Conservation (phyloP, 1,140 invertebrate genomes). For the Drosophila lacteicornis region DNA sequence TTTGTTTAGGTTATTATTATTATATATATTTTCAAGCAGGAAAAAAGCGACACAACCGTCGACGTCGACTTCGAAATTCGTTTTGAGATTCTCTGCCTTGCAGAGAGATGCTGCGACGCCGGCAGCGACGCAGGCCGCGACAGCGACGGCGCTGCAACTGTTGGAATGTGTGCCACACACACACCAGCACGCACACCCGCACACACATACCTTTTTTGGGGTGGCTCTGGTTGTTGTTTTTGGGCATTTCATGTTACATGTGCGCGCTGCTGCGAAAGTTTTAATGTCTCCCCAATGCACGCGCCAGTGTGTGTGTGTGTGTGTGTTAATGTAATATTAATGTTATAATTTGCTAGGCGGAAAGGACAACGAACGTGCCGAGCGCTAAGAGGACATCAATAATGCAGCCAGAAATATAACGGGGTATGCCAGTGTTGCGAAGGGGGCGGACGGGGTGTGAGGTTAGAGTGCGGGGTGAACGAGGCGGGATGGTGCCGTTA, state of each 20-base stretch:
- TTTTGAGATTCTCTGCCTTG: slow-evolving; percentile 74
- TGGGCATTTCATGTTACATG: slow-evolving; percentile 68
- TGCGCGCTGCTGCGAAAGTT: slow-evolving; percentile 61
- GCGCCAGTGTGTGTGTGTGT: slow-evolving; percentile 26
- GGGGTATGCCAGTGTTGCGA: slow-evolving; percentile 16
- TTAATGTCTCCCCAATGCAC: slow-evolving; percentile 79
- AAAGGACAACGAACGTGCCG: slow-evolving; percentile 55
- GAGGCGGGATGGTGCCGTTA: background rate
- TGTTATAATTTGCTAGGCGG: slow-evolving; percentile 75
- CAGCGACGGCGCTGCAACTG: slow-evolving; percentile 69
- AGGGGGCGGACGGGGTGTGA: background rate
- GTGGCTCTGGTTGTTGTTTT: slow-evolving; percentile 68
- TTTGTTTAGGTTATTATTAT: slow-evolving; percentile 56
- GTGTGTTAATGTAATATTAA: slow-evolving; percentile 81
- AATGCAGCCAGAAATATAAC: slow-evolving; percentile 64
- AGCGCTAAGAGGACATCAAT: slow-evolving; percentile 58
- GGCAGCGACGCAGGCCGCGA: slow-evolving; percentile 26
- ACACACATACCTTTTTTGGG: slow-evolving; percentile 35
- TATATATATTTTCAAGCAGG: slow-evolving; percentile 45
- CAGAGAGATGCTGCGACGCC: slow-evolving; percentile 52
- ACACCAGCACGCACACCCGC: slow-evolving; percentile 22
- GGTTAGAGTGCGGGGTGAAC: background rate
- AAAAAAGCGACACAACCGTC: slow-evolving; percentile 78
- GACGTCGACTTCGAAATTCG: slow-evolving; percentile 84
- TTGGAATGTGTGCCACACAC: slow-evolving; percentile 79